Evolutionary conservation across 2,888 invertebrate species (phyloP), one percentile per base, ranked within the genome.

Genomic region (Tetramorium bicarinatum): DNA sequence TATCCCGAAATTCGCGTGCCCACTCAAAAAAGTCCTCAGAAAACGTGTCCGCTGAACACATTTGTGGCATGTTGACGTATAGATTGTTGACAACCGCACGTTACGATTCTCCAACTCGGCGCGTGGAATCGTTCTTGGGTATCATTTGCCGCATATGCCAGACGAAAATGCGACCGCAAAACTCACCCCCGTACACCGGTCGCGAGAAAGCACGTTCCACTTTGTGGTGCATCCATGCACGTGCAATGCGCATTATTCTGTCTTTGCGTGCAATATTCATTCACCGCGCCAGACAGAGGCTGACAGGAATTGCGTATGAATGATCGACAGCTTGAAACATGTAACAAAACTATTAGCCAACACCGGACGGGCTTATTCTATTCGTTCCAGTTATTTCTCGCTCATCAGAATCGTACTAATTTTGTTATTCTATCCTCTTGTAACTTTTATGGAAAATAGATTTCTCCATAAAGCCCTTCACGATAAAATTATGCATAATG

Each of bases 141-240:
- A 71, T 79, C 56, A n/a, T 71, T 81, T 76, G 69, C 38, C 83
- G 84, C 92, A 90, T 90, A 87, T 87, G 92, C 72, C 83, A 81
- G 74, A 87, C 83, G 71, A 71, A 64, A 71, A 47, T 56, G 84
- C 72, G 79, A 91, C 90, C 91, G 85, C 91, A 90, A 79, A 49
- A 82, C 66, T 71, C 81, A 71, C 67, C 69, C 66, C 29, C 52
- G 13, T n/a, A 64, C 71, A 83, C 56, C 59, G 56, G 85, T 54
- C 84, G 74, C 71, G 67, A 66, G 84, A 84, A 87, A 83, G 87
- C 74, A 85, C 88, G 85, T 85, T 84, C 81, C 89, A 88, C 87
- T 90, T 90, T 89, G 90, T 81, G 86, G 87, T 89, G 92, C 89
- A 91, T 84, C 79, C 69, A 72, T 76, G 69, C 74, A 91, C 91